These are phyloP conservation scores for Meriones psammophilus DNA, from an alignment of 2,797 vertebrate species.

Conservation along the genomic window DNA sequence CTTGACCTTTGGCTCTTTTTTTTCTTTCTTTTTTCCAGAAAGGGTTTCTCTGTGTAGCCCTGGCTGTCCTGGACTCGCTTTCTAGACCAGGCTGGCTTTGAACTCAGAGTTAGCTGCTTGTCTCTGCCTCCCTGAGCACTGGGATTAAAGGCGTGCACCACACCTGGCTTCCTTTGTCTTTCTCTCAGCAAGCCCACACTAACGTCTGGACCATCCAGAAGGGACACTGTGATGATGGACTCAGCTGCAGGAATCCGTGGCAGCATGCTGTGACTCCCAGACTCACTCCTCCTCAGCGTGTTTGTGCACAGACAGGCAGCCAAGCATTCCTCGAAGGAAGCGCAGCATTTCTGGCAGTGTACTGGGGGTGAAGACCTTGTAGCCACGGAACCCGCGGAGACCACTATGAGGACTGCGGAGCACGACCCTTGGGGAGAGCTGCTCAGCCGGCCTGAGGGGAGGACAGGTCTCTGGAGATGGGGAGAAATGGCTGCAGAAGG, in stretches of 20 bases:
- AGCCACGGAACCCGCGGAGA: background rate
- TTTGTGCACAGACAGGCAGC: slow-evolving; percentile 94
- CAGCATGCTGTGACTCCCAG: slow-evolving; percentile 94
- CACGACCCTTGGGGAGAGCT: background rate
- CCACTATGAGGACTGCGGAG: background rate
- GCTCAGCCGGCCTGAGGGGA: background rate
- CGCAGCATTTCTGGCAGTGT: slow-evolving; percentile 92
- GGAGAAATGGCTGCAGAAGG: background rate
- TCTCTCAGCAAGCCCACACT: slow-evolving; percentile 94
- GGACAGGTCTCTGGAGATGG: background rate
- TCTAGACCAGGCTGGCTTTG: too few species aligned
- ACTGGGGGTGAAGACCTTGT: background rate
- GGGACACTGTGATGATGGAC: slow-evolving; percentile 95
- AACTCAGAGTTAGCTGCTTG: too few species aligned
- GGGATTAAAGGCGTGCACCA: too few species aligned
- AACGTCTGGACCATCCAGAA: slow-evolving; percentile 97
- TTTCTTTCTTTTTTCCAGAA: slow-evolving; percentile 92
- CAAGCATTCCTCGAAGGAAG: slow-evolving; percentile 96
- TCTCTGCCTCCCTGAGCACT: too few species aligned
- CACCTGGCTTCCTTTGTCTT: too few species aligned
- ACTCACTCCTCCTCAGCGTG: slow-evolving; percentile 93
- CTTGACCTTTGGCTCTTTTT: slow-evolving; percentile 91
- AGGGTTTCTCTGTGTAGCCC: too few species aligned
- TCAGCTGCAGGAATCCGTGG: slow-evolving; percentile 96
- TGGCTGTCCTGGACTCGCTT: too few species aligned